Base-by-base conservation (phyloP, 2,888 invertebrate species). In the Protophormia terraenovae region DNA sequence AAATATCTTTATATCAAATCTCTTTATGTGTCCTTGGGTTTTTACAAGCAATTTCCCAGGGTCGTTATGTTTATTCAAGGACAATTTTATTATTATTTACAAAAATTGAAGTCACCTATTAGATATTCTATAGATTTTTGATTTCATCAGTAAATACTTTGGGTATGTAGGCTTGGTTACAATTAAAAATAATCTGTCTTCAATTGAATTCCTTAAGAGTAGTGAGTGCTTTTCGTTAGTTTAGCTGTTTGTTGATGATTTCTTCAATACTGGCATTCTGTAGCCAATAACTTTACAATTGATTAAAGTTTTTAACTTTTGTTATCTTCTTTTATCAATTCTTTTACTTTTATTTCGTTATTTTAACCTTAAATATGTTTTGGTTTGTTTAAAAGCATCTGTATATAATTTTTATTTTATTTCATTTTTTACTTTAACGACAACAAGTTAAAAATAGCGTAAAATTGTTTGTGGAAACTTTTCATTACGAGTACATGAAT, bases 361-460 rank as follows among this genome's bases (percentile, higher is more conserved):
- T 64, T 19, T 66, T 58, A 66, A 53, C 10, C 55, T 66, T 55
- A 66, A 76, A 66, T 66, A 55, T 58, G 76, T 55, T 66, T 66
- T 58, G 55, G 55, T 66, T 62, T 62, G 12, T 38, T 66, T 55
- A 55, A 76, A 76, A 76, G 38, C 75, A 64, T 75, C 62, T 75
- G 75, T 64, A 75, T 27, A 58, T 45, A 66, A 58, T 66, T 76
- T 55, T 58, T 19, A 29, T 45, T 76, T 76, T 76, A n/a, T 64
- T 24, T 22, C 22, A 24, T 32, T 62, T 50, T 64, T 67, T 45
- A 45, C 12, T 45, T 41, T 24, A 3, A 24, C 45, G 60, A 78
- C 60, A 78, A 58, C 67, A 78, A 78, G 67, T 78, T 78, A 60
- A 69, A 78, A 78, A 78, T 60, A 78, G 69, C 77, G 60, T 78